Base-by-base conservation (phyloP, 2,113 vertebrate species). In the Taxidea taxus region DNA sequence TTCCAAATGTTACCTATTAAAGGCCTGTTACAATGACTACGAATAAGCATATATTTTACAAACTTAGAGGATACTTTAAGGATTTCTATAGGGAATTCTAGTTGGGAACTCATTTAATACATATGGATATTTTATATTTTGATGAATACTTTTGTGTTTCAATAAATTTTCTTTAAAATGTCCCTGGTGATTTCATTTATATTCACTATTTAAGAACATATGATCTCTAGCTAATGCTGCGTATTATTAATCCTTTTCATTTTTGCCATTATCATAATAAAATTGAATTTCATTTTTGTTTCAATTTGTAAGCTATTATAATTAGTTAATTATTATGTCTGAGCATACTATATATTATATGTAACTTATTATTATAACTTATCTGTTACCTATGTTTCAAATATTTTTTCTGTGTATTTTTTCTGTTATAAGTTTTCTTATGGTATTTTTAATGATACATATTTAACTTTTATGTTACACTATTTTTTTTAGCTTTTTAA, bases 261-360 rank as follows among this genome's bases (percentile, higher is more conserved):
- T 81, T 95, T 94, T 92, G 15, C 15, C 27, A 80, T 60, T 87
- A 84, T 37, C 12, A n/a, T 47, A 82, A 29, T 85, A 49, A 93
- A 96, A 83, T 15, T 81, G 0, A 93, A 78, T 84, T 95, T 96
- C 4, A 85, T 18, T 94, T 86, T 94, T 93, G 4, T 93, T 96
- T 95, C 44, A 77, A 39, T 88, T 95, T 66, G 2, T 37, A 66
- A 4, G 9, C 7, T 10, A 74, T 62, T 60, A 56, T 47, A 5
- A 74, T 72, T 92, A 62, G 10, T 77, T 4, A 51, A 8, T 60
- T 95, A 83, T 75, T 47, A 16, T 77, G 27, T 29, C 31, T 47
- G 29, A 29, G 14, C 29, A 44, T 44, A 14, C 39, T 29, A 31
- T 31, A 47, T 47, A 29, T 75, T 44, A 75, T 29, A 44, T 75